Evolutionary conservation across 2,797 vertebrate species (phyloP).

Genomic region (Florisuga fusca): DNA sequence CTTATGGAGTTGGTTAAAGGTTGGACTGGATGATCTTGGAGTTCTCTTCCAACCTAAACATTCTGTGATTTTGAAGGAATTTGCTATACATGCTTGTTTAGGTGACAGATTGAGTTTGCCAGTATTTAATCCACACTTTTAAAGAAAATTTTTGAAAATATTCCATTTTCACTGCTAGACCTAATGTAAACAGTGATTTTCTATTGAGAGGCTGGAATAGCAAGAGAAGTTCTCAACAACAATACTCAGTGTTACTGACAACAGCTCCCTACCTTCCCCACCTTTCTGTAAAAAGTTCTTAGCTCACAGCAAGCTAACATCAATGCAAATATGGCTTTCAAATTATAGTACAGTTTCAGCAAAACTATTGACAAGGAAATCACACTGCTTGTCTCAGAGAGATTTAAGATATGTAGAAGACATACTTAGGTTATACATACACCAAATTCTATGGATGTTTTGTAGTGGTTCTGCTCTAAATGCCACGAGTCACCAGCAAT

Average conservation of each 20-base stretch:
- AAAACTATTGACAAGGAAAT: not conserved
- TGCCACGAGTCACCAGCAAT: not conserved
- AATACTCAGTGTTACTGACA: not conserved
- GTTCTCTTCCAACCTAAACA: too few species aligned
- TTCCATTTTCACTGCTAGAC: not conserved
- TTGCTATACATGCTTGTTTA: not conserved
- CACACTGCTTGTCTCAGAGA: not conserved
- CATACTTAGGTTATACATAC: not conserved
- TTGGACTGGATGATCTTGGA: too few species aligned
- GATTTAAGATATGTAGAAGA: not conserved
- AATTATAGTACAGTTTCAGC: not conserved
- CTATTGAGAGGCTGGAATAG: not conserved
- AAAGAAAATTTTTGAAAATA: not conserved
- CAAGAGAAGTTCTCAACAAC: not conserved
- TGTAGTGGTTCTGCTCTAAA: not conserved
- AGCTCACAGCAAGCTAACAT: not conserved
- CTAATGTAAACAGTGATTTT: not conserved
- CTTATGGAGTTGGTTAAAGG: too few species aligned
- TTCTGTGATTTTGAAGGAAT: not conserved
- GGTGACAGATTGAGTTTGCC: not conserved
- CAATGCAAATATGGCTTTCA: not conserved
- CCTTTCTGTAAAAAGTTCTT: not conserved
- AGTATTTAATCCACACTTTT: not conserved
- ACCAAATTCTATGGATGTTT: not conserved
- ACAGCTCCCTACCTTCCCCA: fast-evolving